phyloP scores from a whole-genome alignment of 2,797 vertebrate species.

The Cebuella pygmaea region DNA sequence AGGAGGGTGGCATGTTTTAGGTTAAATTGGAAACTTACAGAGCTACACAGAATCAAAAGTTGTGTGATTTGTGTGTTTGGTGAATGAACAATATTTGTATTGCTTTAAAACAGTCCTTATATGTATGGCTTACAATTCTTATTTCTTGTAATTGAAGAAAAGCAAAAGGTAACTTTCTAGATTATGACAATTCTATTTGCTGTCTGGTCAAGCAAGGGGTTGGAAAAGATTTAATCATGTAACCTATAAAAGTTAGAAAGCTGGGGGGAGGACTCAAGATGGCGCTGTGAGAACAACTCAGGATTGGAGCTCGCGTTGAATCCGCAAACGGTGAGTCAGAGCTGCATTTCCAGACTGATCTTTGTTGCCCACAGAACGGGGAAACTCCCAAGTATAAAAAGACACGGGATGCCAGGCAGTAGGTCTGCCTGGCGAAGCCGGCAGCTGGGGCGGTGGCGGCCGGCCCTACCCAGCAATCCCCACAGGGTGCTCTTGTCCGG shows the following conservation, averaged over 20 bases:
- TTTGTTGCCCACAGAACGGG: too few relatives aligned
- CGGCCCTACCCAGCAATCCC: too few relatives aligned
- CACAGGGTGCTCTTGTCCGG: too few relatives aligned
- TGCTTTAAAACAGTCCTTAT: not conserved
- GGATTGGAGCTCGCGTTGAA: too few relatives aligned
- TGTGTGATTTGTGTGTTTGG: not conserved
- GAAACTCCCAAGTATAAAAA: too few relatives aligned
- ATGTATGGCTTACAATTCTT: not conserved
- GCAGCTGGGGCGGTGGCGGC: too few relatives aligned
- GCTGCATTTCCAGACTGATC: too few relatives aligned
- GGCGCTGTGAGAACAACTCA: too few relatives aligned
- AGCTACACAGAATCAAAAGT: not conserved
- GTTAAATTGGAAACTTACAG: not conserved
- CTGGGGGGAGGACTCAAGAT: too few relatives aligned
- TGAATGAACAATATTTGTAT: not conserved
- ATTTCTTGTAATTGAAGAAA: constrained; percentile 24
- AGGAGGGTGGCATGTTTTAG: not conserved
- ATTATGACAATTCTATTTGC: not conserved
- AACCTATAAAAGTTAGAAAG: not conserved
- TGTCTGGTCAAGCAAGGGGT: not conserved
- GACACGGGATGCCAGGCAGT: too few relatives aligned
- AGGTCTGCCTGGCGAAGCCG: too few relatives aligned
- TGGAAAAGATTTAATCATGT: not conserved
- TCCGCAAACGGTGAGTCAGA: too few relatives aligned
- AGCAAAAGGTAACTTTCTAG: not conserved